Evolutionary conservation across 2,113 vertebrate genomes (phyloP).

Genomic region (Heptranchias perlo): DNA sequence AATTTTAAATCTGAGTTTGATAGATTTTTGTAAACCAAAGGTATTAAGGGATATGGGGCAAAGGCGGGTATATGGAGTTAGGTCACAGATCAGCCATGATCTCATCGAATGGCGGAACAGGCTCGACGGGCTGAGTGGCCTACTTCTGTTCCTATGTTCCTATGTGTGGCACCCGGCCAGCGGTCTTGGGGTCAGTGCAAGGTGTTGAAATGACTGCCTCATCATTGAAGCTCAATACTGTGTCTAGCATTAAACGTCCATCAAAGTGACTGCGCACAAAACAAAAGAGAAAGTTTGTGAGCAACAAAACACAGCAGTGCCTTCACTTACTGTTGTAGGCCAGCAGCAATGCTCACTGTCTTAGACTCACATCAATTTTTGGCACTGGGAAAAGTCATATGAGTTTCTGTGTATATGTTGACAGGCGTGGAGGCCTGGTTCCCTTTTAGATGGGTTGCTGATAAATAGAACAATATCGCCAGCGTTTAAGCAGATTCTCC

Average conservation of each 20-base stretch:
- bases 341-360: neutral
- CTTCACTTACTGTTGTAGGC: neutral
- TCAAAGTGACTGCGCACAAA: neutral
- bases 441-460: conserved; percentile 28
- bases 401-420: conserved; percentile 27
- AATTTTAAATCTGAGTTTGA: no score
- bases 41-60: no score
- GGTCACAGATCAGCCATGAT: no score
- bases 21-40: no score
- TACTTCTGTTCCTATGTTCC: no score
- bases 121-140: no score
- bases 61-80: no score
- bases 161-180: neutral
- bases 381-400: conserved; percentile 35
- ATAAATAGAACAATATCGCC: conserved; percentile 37
- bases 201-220: neutral
- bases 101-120: no score
- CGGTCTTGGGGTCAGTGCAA: neutral
- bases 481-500: conserved; percentile 34
- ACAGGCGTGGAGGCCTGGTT: conserved; percentile 26
- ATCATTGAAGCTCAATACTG: neutral
- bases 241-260: neutral
- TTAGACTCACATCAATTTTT: neutral
- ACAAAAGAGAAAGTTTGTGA: neutral
- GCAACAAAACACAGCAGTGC: neutral